Evolutionary conservation across 2,888 invertebrate genomes (phyloP).

Genomic region (Tromatobia lineatoria): DNA sequence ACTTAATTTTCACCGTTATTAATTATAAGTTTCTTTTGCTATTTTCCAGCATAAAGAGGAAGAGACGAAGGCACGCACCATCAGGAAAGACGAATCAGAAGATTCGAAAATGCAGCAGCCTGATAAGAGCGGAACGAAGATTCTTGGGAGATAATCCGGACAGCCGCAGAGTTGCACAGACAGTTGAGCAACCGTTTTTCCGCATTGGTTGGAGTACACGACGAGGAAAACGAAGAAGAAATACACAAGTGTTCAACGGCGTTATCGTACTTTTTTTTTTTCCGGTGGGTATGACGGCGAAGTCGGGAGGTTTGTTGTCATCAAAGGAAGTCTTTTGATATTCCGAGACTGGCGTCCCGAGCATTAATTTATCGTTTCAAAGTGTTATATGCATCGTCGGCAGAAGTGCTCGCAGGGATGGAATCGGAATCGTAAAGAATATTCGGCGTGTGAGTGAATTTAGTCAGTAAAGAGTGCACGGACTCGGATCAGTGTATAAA

Average conservation of each 20-base stretch:
- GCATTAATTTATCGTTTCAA: conserved; percentile 18
- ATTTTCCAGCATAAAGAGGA: conserved; percentile 13
- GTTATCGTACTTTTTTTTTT: background rate
- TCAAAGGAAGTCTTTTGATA: conserved; percentile 43
- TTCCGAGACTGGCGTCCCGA: conserved; percentile 17
- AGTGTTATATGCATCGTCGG: background rate
- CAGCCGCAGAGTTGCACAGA: background rate
- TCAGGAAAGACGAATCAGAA: background rate
- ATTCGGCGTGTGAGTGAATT: conserved; percentile 10
- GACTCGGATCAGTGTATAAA: conserved; percentile 21
- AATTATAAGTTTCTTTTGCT: background rate
- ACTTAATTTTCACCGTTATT: background rate
- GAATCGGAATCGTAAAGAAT: conserved; percentile 3
- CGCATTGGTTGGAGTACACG: background rate
- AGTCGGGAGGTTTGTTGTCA: conserved; percentile 78
- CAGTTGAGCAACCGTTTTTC: background rate
- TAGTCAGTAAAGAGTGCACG: conserved; percentile 19
- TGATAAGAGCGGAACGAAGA: conserved; percentile 47
- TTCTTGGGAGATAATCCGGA: conserved; percentile 38
- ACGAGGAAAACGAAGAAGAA: conserved; percentile 20
- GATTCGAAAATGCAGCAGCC: conserved; percentile 24
- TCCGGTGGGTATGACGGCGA: conserved; percentile 81
- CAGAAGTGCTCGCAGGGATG: background rate
- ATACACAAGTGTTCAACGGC: background rate
- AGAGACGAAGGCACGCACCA: background rate